Evolutionary conservation across 1,140 invertebrate species (phyloP).

Genomic region (Harlomillsia oculata): DNA sequence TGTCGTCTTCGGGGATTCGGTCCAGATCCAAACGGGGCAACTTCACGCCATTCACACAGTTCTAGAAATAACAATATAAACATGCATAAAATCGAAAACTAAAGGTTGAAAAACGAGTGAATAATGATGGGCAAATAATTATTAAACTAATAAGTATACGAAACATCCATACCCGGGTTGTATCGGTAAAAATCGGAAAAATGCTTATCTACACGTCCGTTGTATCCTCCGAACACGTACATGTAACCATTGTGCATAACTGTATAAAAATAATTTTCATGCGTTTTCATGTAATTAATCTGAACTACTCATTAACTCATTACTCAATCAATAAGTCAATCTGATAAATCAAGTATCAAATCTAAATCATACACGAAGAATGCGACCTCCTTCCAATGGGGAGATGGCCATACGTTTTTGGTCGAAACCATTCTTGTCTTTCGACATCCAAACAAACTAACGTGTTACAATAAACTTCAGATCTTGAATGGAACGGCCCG

Average conservation of each 20-base stretch:
- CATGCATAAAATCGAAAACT: neutral
- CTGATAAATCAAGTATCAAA: too few relatives aligned
- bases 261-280: too few relatives aligned
- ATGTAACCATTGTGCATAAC: constrained; percentile 58
- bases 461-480: constrained; percentile 66
- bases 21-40: constrained; percentile 49
- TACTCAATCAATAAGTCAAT: too few relatives aligned
- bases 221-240: constrained; percentile 82
- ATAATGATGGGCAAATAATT: neutral
- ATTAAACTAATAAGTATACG: too few relatives aligned
- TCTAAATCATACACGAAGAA: constrained; percentile 73
- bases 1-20: constrained; percentile 65
- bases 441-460: constrained; percentile 65
- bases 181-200: constrained; percentile 72
- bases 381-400: constrained; percentile 68
- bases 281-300: too few relatives aligned
- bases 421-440: constrained; percentile 57
- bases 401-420: constrained; percentile 47
- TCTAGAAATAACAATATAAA: constrained; percentile 35
- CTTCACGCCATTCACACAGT: constrained; percentile 38
- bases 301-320: neutral
- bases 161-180: constrained; percentile 47
- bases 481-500: constrained; percentile 53
- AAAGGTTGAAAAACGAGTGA: neutral
- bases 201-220: constrained; percentile 60